Base-by-base conservation (phyloP, 2,797 vertebrate species). In the Pelobates cultripes region DNA sequence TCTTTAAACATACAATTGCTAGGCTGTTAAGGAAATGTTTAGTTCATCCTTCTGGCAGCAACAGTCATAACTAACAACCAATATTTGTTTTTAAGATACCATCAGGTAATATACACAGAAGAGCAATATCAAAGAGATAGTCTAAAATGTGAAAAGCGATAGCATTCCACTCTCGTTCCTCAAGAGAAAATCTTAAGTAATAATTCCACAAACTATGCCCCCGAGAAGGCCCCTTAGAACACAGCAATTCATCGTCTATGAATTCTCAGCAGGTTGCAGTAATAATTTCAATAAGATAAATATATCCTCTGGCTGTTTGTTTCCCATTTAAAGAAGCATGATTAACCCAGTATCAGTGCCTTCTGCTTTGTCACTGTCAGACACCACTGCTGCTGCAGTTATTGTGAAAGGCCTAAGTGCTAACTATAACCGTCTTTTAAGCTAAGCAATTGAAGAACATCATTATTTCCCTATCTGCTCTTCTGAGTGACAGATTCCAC, bases 351-450 rank as follows among this genome's bases (percentile, higher is more conserved):
- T 57, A 13, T 43, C 10, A 15, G 40, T 67, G 6, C 41, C 28
- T 17, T 57, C 3, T 60, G 15, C 67, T 70, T 70, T 78, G 42
- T 78, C 75, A 77, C 51, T 77, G 75, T 77, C 76, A 70, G 47
- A 51, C 47, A 10, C 47, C 47, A 70, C 51, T 41, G 69, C 76
- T 67, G 3, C 3, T 15, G 43, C 42, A 44, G 42, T 14, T 45
- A 64, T 12, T 57, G 14, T 51, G 13, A 57, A 57, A 51, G 47
- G 9, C 55, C 55, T 57, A 12, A 57, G 9, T 4, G 4, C 3
- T 57, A 57, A 57, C 28, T 28, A 28, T 28, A 28, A 28, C 28
- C 2, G 28, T 28, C 28, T 28, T 28, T 28, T 28, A 1, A 28
- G 28, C 28, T 28, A 28, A 28, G 28, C 28, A 28, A 28, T 28